phyloP scores from a whole-genome alignment of 2,797 vertebrate genomes.

The Acipenser oxyrinchus region DNA sequence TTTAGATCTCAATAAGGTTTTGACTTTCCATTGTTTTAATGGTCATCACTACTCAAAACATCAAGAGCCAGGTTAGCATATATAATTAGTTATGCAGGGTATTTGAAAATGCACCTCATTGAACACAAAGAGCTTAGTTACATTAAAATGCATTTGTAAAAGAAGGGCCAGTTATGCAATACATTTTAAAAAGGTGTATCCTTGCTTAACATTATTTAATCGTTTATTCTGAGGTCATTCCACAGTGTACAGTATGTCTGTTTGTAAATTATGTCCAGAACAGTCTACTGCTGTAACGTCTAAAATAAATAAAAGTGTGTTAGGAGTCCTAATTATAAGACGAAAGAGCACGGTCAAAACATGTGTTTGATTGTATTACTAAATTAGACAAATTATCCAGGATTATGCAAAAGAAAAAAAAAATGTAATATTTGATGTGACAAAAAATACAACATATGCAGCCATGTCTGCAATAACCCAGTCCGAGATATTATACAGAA shows the following conservation, averaged over 20 bases:
- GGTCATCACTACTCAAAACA: not conserved
- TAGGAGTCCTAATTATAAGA: no score
- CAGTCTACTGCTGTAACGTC: no score
- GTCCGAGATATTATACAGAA: no score
- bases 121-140: not conserved
- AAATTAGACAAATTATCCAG: not conserved
- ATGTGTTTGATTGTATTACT: no score
- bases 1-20: no score
- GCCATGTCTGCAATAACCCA: no score
- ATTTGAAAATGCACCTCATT: not conserved
- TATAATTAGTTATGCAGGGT: not conserved
- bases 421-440: not conserved
- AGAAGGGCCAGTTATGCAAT: not conserved
- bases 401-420: conserved; percentile 14
- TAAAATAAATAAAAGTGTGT: no score
- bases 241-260: not conserved
- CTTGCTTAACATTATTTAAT: not conserved
- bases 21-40: not conserved
- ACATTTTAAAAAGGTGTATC: not conserved
- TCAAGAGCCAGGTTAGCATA: not conserved
- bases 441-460: no score
- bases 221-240: not conserved
- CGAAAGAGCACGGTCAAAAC: no score
- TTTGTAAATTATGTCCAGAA: not conserved
- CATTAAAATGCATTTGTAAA: not conserved